These are phyloP conservation scores for Thymelicus acteon DNA, from an alignment of 2,888 invertebrate genomes.

Conservation along the genomic window DNA sequence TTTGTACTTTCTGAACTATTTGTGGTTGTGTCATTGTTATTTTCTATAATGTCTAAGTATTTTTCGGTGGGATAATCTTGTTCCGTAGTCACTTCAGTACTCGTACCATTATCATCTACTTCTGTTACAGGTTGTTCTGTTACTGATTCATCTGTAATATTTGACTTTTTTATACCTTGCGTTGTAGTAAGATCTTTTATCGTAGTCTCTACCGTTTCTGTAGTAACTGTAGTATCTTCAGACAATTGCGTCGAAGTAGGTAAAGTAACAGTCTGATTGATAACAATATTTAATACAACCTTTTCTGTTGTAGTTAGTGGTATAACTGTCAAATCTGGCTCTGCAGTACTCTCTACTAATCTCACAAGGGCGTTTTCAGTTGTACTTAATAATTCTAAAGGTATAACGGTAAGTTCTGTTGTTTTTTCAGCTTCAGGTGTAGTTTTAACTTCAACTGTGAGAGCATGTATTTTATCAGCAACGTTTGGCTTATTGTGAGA, in stretches of 20 bases:
- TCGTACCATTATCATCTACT: conserved; percentile 2
- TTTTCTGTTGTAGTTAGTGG: conserved; percentile 66
- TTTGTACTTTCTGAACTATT: conserved; percentile 9
- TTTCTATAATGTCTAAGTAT: not conserved
- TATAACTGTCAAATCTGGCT: conserved; percentile 72
- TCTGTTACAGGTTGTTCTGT: conserved; percentile 14
- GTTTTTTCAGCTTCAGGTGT: conserved; percentile 44
- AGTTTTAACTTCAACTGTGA: conserved; percentile 5
- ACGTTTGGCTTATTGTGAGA: not conserved
- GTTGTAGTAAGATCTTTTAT: conserved; percentile 40
- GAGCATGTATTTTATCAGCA: not conserved
- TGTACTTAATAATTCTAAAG: conserved; percentile 74
- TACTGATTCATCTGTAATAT: conserved; percentile 5
- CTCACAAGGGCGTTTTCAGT: conserved; percentile 63
- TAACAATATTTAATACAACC: conserved; percentile 52
- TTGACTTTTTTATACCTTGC: conserved; percentile 38
- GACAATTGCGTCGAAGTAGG: conserved; percentile 59
- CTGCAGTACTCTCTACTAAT: conserved; percentile 67
- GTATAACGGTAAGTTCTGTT: conserved; percentile 69
- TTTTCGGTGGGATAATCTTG: conserved; percentile 40
- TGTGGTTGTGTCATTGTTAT: conserved; percentile 12
- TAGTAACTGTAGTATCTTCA: conserved; percentile 49
- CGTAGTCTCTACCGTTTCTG: conserved; percentile 47
- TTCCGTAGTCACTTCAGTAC: conserved; percentile 3
- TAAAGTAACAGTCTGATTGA: conserved; percentile 62